Conservation (phyloP, 2,888 invertebrate species). For the Syrista parreyssii region DNA sequence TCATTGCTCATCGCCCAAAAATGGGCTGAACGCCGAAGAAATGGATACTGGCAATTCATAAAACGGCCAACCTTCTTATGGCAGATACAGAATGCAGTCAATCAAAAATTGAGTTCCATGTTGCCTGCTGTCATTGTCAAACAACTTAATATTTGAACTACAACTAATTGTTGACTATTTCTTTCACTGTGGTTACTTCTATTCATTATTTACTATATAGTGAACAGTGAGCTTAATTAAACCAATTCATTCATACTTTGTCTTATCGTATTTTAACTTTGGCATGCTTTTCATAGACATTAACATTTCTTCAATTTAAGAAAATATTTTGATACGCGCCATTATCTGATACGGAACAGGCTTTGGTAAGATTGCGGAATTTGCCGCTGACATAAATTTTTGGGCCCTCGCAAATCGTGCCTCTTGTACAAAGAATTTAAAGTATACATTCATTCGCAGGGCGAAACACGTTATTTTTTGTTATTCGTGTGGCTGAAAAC, state of each 20-base stretch:
- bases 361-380: neutral
- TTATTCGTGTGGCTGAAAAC: neutral
- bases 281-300: neutral
- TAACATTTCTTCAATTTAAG: neutral
- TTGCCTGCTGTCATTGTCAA: constrained; percentile 35
- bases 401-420: neutral
- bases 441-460: neutral
- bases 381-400: neutral
- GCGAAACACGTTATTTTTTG: neutral
- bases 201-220: neutral
- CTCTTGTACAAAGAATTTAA: neutral
- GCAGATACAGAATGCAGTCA: constrained; percentile 47
- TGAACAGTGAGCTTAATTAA: neutral
- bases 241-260: neutral
- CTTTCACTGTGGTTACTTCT: neutral
- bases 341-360: neutral
- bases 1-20: constrained; percentile 65
- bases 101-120: constrained; percentile 39
- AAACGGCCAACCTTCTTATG: constrained; percentile 60
- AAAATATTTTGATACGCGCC: neutral
- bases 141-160: constrained; percentile 35
- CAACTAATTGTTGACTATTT: neutral
- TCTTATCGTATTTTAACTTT: neutral
- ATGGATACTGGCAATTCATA: constrained; percentile 68
- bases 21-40: constrained; percentile 64